Base-by-base conservation (phyloP, 2,888 invertebrate species). In the Dascillus cervinus region DNA sequence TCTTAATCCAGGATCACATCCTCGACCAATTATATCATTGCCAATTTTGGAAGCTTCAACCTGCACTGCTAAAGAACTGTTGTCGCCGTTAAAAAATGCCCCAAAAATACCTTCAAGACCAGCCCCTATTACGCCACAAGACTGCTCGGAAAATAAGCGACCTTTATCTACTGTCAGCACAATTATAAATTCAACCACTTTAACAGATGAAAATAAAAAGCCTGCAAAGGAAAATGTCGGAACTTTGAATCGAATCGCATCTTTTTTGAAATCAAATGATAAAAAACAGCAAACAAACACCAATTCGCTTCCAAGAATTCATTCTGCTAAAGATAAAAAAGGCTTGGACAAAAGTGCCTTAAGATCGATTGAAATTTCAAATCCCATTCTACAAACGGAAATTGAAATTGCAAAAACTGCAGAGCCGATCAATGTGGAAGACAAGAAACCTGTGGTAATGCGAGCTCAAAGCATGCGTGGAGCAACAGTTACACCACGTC, bases 381-480 rank as follows among this genome's bases (percentile, higher is more conserved):
- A 79, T 50, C 90, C 90, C 0, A 87, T 91, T 46, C 75, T 79
- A 1, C 82, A 83, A 53, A 73, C 72, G 33, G 72, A 76, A 26
- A 79, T 79, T 5, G 77, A 77, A 24, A 54, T 79, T 2, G 66
- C 77, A 0, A 66, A 71, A 4, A 70, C 69, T 8, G 70, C 75
- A 0, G 70, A 82, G 0, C 72, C n/a, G n/a, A 76, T 82, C 0
- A 69, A 71, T 23, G 63, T 65, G 2, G 76, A 76, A 8, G 68
- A 67, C 44, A 70, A 70, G 28, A 66, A 72, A 22, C 73, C 71
- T 26, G 75, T 78, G 8, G 78, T 87, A 0, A 78, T 80, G 64
- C 70, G 89, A 29, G 81, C 88, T 0, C 88, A 88, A 51, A 88
- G 88, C 47, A 82, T 89, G 84, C 69, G 87, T 43, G 78, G 79